Evolutionary conservation across 2,113 vertebrate species (phyloP), one percentile per base, ranked within the genome.

Genomic region (Oophaga pumilio): DNA sequence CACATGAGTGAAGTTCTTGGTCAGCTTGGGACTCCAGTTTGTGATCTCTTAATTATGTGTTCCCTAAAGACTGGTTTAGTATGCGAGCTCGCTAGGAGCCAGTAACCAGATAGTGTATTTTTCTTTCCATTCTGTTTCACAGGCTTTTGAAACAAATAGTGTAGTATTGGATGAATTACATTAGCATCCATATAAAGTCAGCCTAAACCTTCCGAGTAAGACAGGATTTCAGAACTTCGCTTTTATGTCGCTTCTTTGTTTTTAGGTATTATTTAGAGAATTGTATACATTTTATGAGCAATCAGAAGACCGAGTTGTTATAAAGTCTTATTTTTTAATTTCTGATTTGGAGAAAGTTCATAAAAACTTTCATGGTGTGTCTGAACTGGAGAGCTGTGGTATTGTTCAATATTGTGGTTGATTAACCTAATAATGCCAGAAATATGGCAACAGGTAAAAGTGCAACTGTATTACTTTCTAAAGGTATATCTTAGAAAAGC

Each of bases 121-220:
- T 84, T 84, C 49, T 84, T 73, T 84, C 50, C 52, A 28, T 84
- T 73, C 82, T 73, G 50, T 71, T 71, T 69, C 66, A 56, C 82
- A 84, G 69, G 26, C 66, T 73, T 73, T 84, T 53, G 68, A 24
- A 73, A 84, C 81, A 84, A 84, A 73, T 53, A 43, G 64, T 8
- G 24, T 57, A 84, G 82, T 84, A 22, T 73, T 57, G 15, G 60
- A 20, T 82, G 80, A 82, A 84, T 71, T 53, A 33, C 66, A 71
- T 84, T 84, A 56, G 50, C n/a, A 69, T 71, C 28, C 24, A 69
- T 84, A 50, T 20, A 71, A 57, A 71, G 82, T 53, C 26, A 50
- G 18, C 22, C 60, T 62, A 18, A 59, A 74, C 33, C 71, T 50
- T 18, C 9, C 4, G 18, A 74, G 7, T 74, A 49, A 74, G 43